Conservation (phyloP, 2,797 vertebrate species). For the Pangasius djambal region DNA sequence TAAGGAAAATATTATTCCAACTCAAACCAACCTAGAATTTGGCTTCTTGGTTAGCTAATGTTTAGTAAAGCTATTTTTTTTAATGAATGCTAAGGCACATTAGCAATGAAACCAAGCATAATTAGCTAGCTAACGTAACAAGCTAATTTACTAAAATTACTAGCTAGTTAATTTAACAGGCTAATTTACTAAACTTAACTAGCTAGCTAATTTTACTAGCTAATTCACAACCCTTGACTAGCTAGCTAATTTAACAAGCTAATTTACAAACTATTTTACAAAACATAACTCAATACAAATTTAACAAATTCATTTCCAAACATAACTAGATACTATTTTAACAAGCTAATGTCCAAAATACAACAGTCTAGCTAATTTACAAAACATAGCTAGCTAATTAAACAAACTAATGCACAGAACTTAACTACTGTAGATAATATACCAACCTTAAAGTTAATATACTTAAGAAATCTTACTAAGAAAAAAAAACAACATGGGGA, state of each 20-base stretch:
- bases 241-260: neutral
- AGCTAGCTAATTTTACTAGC: neutral
- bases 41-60: neutral
- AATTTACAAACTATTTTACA: neutral
- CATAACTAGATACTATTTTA: neutral
- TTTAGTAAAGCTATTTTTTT: neutral
- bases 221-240: neutral
- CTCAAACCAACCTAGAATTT: neutral
- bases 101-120: neutral
- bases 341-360: neutral
- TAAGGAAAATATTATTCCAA: neutral
- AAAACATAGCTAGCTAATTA: neutral
- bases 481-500: too few species aligned
- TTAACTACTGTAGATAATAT: too few species aligned
- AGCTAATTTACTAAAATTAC: neutral
- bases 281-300: neutral
- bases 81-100: too few species aligned
- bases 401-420: neutral
- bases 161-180: neutral
- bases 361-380: neutral
- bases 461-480: too few species aligned
- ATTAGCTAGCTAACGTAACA: neutral
- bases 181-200: neutral
- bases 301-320: neutral
- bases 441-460: too few species aligned